phyloP scores from a whole-genome alignment of 35 echinoderm and acorn worm species.

The Apostichopus parvimensis region DNA sequence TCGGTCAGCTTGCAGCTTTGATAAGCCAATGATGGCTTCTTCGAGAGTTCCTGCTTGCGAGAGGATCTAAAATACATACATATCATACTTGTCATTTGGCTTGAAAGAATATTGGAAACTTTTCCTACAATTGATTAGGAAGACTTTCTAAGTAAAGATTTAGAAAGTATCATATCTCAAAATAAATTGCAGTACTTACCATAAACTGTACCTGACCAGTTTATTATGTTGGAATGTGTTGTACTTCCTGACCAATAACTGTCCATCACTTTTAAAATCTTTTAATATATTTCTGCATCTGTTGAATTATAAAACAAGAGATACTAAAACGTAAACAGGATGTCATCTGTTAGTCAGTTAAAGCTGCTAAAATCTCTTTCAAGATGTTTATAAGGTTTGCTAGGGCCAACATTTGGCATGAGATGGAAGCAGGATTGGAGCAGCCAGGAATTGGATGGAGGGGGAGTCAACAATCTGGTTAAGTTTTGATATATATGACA shows the following conservation, averaged over 20 bases:
- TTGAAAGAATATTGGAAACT: too few relatives aligned
- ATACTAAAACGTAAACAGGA: not conserved
- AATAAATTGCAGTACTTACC: conserved; percentile 53
- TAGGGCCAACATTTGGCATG: too few relatives aligned
- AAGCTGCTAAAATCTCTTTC: too few relatives aligned
- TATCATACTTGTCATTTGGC: too few relatives aligned
- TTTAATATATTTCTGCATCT: conserved; percentile 81
- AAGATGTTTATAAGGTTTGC: too few relatives aligned
- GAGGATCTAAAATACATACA: too few relatives aligned
- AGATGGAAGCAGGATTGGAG: too few relatives aligned
- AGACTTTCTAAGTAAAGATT: not conserved
- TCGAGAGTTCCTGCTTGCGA: not conserved
- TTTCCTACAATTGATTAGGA: not conserved
- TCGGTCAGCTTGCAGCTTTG: too few relatives aligned
- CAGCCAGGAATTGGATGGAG: too few relatives aligned
- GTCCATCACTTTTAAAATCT: conserved; percentile 64
- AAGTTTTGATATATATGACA: too few relatives aligned
- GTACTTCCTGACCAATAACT: conserved; percentile 51
- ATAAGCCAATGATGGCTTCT: not conserved
- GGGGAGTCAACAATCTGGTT: too few relatives aligned
- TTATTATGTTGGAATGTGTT: conserved; percentile 67
- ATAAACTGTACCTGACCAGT: conserved; percentile 66
- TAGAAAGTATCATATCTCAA: not conserved
- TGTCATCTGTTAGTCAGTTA: too few relatives aligned
- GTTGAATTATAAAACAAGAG: not conserved